Percentiles rank a stretch among this genome's conserved stretches.
Evolutionary conservation across 2,113 vertebrate genomes (phyloP).

Genomic region (Chelonoidis abingdonii): DNA sequence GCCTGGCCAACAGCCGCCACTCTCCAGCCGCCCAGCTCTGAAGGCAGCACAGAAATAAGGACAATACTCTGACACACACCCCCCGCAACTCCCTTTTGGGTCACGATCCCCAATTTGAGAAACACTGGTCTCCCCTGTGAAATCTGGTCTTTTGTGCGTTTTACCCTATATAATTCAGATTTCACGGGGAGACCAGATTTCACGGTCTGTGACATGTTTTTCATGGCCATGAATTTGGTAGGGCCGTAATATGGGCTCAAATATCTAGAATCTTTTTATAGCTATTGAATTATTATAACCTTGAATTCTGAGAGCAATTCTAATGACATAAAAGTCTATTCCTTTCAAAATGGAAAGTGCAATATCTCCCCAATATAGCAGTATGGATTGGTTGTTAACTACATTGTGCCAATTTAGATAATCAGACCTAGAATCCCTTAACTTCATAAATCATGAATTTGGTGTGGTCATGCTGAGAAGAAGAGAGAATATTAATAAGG

Average conservation of each 20-base stretch:
- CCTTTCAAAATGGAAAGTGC: background rate
- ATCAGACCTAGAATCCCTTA: constrained; percentile 1
- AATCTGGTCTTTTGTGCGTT: too few relatives aligned
- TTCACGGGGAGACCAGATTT: too few relatives aligned
- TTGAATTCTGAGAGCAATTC: background rate
- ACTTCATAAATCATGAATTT: constrained; percentile 30
- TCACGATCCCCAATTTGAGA: too few relatives aligned
- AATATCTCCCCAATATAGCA: background rate
- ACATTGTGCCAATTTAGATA: constrained; percentile 11
- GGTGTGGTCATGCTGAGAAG: constrained; percentile 8
- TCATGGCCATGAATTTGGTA: too few relatives aligned
- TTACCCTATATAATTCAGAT: too few relatives aligned
- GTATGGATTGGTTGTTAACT: constrained; percentile 2
- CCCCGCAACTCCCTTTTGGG: too few relatives aligned
- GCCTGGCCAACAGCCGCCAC: too few relatives aligned
- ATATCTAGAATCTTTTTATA: background rate
- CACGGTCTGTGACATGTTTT: too few relatives aligned
- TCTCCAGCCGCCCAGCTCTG: too few relatives aligned
- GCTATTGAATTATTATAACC: background rate
- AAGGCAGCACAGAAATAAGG: too few relatives aligned
- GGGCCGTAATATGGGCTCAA: background rate
- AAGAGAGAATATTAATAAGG: constrained; percentile 46
- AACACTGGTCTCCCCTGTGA: too few relatives aligned
- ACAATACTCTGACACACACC: too few relatives aligned
- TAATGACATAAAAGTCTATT: background rate